These are phyloP conservation scores for Clarias fuscus DNA, from an alignment of 2,797 vertebrate genomes.

Conservation along the genomic window DNA sequence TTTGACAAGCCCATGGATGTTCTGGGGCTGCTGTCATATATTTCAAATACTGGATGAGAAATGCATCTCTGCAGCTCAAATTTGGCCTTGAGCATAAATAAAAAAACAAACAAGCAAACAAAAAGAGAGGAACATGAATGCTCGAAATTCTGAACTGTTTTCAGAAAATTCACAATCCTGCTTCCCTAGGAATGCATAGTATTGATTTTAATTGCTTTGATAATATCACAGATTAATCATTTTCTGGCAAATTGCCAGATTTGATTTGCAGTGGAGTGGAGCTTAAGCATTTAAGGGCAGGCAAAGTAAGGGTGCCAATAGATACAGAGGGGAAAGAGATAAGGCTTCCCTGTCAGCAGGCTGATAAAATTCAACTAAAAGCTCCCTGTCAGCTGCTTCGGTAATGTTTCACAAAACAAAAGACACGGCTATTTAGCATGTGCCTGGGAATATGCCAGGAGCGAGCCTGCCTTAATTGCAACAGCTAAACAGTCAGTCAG, in stretches of 20 bases:
- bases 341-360: conserved; percentile 67
- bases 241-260: neutral
- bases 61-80: neutral
- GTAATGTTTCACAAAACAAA: conserved; percentile 66
- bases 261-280: neutral
- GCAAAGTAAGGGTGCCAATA: conserved; percentile 15
- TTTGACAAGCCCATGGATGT: conserved; percentile 2
- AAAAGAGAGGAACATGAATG: neutral
- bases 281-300: conserved; percentile 35
- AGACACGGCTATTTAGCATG: conserved; percentile 61
- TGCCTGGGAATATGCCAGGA: conserved; percentile 68
- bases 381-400: conserved; percentile 57
- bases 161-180: neutral
- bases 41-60: neutral
- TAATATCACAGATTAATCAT: neutral
- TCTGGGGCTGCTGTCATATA: conserved; percentile 5
- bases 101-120: neutral
- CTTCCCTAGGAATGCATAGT: neutral
- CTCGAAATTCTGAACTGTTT: neutral
- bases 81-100: conserved; percentile 5
- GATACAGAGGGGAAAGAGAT: neutral
- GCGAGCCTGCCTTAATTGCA: conserved; percentile 62
- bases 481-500: conserved; percentile 48
- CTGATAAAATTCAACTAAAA: conserved; percentile 68
- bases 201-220: neutral